Evolutionary conservation across 2,797 vertebrate species (phyloP), one percentile per base, ranked within the genome.

Genomic region (Silurus lanzhouensis): DNA sequence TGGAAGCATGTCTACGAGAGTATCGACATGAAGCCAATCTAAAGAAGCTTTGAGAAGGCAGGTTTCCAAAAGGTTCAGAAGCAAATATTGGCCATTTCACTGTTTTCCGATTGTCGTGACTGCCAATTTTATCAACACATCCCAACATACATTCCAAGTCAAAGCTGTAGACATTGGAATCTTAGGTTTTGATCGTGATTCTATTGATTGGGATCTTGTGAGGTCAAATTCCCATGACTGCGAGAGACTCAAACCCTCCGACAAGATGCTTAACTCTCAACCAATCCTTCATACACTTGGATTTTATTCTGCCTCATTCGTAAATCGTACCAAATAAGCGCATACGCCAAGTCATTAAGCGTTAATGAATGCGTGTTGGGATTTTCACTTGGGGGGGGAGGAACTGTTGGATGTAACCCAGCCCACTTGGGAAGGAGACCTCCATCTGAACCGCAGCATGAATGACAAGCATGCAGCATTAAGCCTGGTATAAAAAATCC

Each of bases 401-500:
- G n/a, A 58, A 20, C 0, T 48, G 27, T 61, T 79, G 72, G 80
- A 76, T 83, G n/a, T 44, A 63, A 31, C 46, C 71, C 8, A 38
- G 17, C 8, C 64, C 81, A 78, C 78, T 83, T 44, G 74, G 52
- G 68, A 66, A 38, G 38, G 25, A 76, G 60, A 72, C 84, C 85
- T 89, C 58, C 25, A 46, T 22, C 72, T 85, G 84, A 89, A 87
- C 87, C 63, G 64, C 72, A 79, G 85, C 10, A 61, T 52, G 64
- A 80, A 86, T 87, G 88, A 82, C 31, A 87, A 86, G 86, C 90
- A 86, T 79, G 84, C 15, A 87, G 90, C 90, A 91, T 88, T 90
- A 83, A 87, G 87, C 88, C 78, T 86, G 7, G 87, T 86, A 87
- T 90, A 88, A 88, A 93, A 88, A 93, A 93, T 93, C 91, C 91